Evolutionary conservation across 2,888 invertebrate species (phyloP).

Genomic region (Aphodius granarius): DNA sequence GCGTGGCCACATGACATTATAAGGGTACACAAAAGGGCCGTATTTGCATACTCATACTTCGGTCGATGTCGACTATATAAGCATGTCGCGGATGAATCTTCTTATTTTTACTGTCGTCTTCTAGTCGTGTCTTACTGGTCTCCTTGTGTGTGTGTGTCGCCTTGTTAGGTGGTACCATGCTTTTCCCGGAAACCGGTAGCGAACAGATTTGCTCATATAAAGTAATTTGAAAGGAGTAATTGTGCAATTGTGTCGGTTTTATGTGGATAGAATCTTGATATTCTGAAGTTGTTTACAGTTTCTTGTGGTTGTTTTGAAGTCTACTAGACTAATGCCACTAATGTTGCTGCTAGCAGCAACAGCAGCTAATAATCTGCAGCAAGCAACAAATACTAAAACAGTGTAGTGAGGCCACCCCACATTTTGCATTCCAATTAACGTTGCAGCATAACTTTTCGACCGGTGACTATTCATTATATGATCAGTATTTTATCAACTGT

Average conservation of each 20-base stretch:
- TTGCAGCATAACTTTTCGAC: too few relatives aligned
- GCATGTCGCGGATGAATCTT: neutral
- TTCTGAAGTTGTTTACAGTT: neutral
- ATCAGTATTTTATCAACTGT: too few relatives aligned
- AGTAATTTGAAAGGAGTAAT: neutral
- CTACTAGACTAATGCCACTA: too few relatives aligned
- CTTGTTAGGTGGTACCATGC: neutral
- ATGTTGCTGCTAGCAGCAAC: too few relatives aligned
- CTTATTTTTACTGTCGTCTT: neutral
- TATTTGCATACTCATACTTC: slow-evolving; percentile 26
- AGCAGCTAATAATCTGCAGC: too few relatives aligned
- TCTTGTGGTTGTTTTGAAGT: neutral
- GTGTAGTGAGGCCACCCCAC: too few relatives aligned
- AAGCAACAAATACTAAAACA: too few relatives aligned
- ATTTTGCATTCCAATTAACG: too few relatives aligned
- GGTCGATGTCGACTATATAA: slow-evolving; percentile 2
- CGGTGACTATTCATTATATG: too few relatives aligned
- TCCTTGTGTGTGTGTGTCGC: neutral
- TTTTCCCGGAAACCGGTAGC: neutral
- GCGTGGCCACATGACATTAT: slow-evolving; percentile 29
- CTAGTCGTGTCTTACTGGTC: neutral
- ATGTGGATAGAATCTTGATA: neutral
- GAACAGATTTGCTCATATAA: neutral
- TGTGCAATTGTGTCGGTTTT: neutral
- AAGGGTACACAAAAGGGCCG: slow-evolving; percentile 28